Base-by-base conservation (phyloP, 1,140 invertebrate genomes). In the Panulirus ornatus region DNA sequence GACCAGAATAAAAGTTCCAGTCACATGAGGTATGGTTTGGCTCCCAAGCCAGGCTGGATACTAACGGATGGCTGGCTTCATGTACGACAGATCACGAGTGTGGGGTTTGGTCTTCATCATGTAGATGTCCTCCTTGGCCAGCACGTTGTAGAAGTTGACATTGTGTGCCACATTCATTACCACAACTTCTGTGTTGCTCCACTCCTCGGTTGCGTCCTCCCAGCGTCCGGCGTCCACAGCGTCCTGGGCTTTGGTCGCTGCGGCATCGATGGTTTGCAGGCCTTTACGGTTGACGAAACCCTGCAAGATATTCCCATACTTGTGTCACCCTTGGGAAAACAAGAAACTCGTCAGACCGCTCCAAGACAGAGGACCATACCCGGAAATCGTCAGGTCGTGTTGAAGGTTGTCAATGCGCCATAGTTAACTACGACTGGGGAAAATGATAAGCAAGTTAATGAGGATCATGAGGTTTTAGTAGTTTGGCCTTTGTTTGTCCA, bases 101-200 rank as follows among this genome's bases (percentile, higher is more conserved):
- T 84, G 76, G 42, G 38, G n/a, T 19, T 79, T 36, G 19, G 38
- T 54, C 40, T 90, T 83, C 27, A 22, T 5, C 1, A 27, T 0
- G 76, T 92, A 92, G 36, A 92, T 87, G 51, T 92, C 91, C 2
- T 92, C 84, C 40, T 83, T 22, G 11, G 92, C 95, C 14, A 97
- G 93, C 90, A 98, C 96, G 93, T 98, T 97, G 92, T 98, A 98
- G 93, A 97, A 97, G 93, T 97, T 96, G 11, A 97, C 96, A 40
- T 94, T 95, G 73, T 95, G 94, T 0, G 96, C 96, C 22, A 94
- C 93, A 5, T 91, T 8, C 3, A 94, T 87, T 84, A 97, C 90
- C 1, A 96, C 94, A 9, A 47, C 42, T 94, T 97, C 96, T 0
- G 96, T 96, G 0, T 91, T 42, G 38, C 93, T 92, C 96, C 96